Evolutionary conservation across 35 echinoderm and acorn worm genomes (phyloP), one percentile per base, ranked within the genome.

Genomic region (Lytechinus variegatus): DNA sequence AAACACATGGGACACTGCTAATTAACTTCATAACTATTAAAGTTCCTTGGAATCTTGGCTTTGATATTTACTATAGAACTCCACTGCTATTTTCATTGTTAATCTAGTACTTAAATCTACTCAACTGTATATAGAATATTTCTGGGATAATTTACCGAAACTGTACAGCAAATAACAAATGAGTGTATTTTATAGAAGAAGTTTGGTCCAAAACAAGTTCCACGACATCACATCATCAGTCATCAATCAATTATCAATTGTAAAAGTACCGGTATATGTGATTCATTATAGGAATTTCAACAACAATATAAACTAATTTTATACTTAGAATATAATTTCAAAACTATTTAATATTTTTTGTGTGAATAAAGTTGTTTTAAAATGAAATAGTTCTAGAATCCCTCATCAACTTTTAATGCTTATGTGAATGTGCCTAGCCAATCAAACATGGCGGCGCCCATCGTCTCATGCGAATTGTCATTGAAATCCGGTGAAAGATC

Each of bases 371-470:
- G 33, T 44, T 44, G 33, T 0, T 44, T 44, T 44, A 44, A 44
- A 44, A 44, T 44, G 33, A 44, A 44, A 44, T 44, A 44, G 33
- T 44, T 1, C 33, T 44, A 44, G 33, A 44, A 44, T 44, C 33
- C 33, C 33, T 44, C 33, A 44, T 0, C 33, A 44, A 44, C 1
- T 44, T 44, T 44, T 44, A 44, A 44, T 1, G 33, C 33, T 44
- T 44, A 44, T 44, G 33, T 90, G 88, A 90, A 90, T 51, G 88
- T 12, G 88, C 29, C 88, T 90, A 12, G 16, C 13, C 27, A 90
- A 90, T 90, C 52, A 28, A 90, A 90, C 12, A 90, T 90, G 88
- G 88, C 88, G 52, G 88, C 88, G 29, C 88, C 88, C 88, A 10
- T 8, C 52, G 88, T 51, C 88, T 90, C 88, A 52, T 90, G 88